phyloP scores from a whole-genome alignment of 2,888 invertebrate species.

The Matsumyia berberina region DNA sequence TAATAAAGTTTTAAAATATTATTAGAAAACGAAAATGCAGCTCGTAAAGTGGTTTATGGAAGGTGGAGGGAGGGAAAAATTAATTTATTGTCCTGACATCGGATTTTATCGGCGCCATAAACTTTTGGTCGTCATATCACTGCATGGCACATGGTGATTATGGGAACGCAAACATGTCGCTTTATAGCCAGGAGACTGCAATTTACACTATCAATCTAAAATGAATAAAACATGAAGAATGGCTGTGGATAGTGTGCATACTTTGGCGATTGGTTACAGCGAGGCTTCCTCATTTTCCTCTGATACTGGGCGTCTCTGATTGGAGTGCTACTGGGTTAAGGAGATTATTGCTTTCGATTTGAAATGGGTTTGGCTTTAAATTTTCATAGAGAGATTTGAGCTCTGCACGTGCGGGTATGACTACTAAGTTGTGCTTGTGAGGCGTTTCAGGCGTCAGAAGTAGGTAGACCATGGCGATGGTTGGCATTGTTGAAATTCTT shows the following conservation, averaged over 20 bases:
- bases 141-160: conserved; percentile 18
- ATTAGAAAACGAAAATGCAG: conserved; percentile 6
- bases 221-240: conserved; percentile 62
- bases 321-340: conserved; percentile 9
- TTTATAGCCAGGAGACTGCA: conserved; percentile 45
- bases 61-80: conserved; percentile 36
- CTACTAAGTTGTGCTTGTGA: neutral
- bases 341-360: neutral
- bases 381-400: neutral
- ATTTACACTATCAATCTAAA: conserved; percentile 51
- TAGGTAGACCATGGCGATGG: no score
- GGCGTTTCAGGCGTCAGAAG: no score
- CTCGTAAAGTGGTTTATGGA: conserved; percentile 23
- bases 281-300: conserved; percentile 34
- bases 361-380: neutral
- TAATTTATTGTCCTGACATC: conserved; percentile 53
- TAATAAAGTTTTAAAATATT: conserved; percentile 15
- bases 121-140: conserved; percentile 20
- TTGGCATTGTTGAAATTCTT: no score
- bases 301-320: conserved; percentile 3
- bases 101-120: conserved; percentile 58
- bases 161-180: conserved; percentile 1
- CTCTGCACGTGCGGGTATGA: neutral
- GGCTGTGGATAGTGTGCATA: neutral
- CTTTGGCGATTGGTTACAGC: neutral